Base-by-base conservation (phyloP, 2,113 vertebrate genomes). In the Heterochromis multidens region DNA sequence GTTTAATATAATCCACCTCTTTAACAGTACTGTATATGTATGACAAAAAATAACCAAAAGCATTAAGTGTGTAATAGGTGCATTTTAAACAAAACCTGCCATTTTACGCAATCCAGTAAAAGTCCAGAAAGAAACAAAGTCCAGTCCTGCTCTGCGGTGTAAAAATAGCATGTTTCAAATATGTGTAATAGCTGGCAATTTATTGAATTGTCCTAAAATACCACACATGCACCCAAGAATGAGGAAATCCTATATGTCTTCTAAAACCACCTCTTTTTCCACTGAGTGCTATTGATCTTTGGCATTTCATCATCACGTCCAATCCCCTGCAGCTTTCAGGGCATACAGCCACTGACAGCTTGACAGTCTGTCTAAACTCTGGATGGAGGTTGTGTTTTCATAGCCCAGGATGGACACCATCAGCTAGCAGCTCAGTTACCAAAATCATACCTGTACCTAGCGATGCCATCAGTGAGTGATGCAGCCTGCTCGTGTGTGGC, bases 331-430 rank as follows among this genome's bases (percentile, higher is more conserved):
- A 90, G 88, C 87, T 87, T 90, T 79, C 49, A 61, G 63, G 35
- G 88, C 85, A 77, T 81, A 76, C 87, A 80, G 82, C 78, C 90
- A 91, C 85, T 93, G 93, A 95, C 95, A 93, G 91, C 80, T 94
- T 95, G 95, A 94, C 94, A 93, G 92, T 89, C 89, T 79, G 90
- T 95, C 90, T 95, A 94, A 95, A 94, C 93, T 91, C 76, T 89
- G 76, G 79, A n/a, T 80, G 86, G 84, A 88, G 85, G 46, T 82
- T 74, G 80, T 95, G 93, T 95, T 95, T 95, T 93, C 87, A 87
- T 90, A 93, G 88, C 67, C 40, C 74, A 62, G 59, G 58, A 87
- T 11, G 19, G 87, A 89, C 82, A 87, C 86, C 65, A 56, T 74
- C 83, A 83, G 27, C 89, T 82, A 77, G 84, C 80, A 79, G 91